These are phyloP conservation scores for Drosophila merina DNA, from an alignment of 2,888 invertebrate genomes.

Conservation along the genomic window DNA sequence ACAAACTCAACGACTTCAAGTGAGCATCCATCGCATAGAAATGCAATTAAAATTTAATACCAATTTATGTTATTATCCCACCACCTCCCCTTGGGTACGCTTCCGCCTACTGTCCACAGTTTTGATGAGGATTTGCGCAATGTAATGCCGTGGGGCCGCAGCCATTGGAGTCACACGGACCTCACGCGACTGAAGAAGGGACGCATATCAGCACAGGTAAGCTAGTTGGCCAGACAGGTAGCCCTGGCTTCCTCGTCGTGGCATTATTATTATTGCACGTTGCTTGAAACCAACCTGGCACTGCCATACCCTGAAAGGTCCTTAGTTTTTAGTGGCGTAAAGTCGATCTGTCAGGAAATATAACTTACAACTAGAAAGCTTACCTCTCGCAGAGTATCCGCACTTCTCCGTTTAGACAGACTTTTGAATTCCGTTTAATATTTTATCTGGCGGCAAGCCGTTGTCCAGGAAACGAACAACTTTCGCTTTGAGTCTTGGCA, in stretches of 20 bases:
- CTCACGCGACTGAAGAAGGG: slow-evolving; percentile 89
- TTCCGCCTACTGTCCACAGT: slow-evolving; percentile 76
- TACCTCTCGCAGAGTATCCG: slow-evolving; percentile 3
- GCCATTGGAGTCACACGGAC: slow-evolving; percentile 92
- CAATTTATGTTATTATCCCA: slow-evolving; percentile 30
- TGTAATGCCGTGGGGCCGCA: slow-evolving; percentile 89
- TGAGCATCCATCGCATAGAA: slow-evolving; percentile 75
- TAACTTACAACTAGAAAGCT: not conserved
- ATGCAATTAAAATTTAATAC: slow-evolving; percentile 54
- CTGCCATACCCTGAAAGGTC: slow-evolving; percentile 8
- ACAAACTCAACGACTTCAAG: slow-evolving; percentile 93
- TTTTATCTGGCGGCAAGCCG: slow-evolving; percentile 42
- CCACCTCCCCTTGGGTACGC: not conserved
- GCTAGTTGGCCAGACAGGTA: slow-evolving; percentile 48
- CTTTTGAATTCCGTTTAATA: slow-evolving; percentile 15
- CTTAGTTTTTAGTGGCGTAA: not conserved
- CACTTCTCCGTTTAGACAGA: not conserved
- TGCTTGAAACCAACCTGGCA: slow-evolving; percentile 9
- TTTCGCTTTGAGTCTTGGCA: slow-evolving; percentile 33
- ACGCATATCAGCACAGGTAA: slow-evolving; percentile 91
- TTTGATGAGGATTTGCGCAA: slow-evolving; percentile 89
- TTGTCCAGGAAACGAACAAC: slow-evolving; percentile 53
- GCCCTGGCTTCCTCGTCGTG: not conserved
- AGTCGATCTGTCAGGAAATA: not conserved
- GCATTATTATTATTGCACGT: slow-evolving; percentile 23